phyloP scores from a whole-genome alignment of 2,797 vertebrate species.

The Bovichtus diacanthus region DNA sequence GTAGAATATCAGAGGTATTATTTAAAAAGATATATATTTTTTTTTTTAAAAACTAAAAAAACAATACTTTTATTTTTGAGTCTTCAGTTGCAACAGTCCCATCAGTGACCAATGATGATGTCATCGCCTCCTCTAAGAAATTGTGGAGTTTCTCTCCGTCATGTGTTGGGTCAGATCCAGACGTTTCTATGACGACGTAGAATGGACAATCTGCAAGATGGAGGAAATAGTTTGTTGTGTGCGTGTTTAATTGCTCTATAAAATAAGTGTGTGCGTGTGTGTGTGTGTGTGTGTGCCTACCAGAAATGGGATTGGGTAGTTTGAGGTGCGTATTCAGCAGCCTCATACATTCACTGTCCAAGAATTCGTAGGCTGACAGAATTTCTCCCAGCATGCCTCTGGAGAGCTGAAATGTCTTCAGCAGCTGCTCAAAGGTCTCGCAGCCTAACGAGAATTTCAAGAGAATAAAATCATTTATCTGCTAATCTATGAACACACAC shows the following conservation, averaged over 20 bases:
- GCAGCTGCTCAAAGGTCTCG: constrained; percentile 88
- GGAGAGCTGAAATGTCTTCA: constrained; percentile 91
- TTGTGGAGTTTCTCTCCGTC: constrained; percentile 91
- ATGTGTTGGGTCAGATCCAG: constrained; percentile 88
- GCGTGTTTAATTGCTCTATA: background rate
- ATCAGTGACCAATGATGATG: constrained; percentile 86
- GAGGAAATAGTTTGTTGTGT: background rate
- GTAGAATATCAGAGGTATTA: no score
- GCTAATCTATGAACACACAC: background rate
- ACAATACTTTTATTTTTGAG: constrained; percentile 89
- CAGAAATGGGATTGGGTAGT: constrained; percentile 89
- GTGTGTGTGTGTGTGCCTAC: constrained; percentile 74
- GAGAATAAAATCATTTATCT: background rate
- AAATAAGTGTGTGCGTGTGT: background rate
- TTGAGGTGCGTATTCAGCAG: constrained; percentile 89
- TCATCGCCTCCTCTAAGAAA: constrained; percentile 89
- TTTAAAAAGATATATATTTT: no score
- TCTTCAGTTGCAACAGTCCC: constrained; percentile 92
- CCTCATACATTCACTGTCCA: constrained; percentile 93
- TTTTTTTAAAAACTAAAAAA: no score
- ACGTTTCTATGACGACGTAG: constrained; percentile 95
- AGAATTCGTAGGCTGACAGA: constrained; percentile 95
- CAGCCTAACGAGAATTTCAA: constrained; percentile 84
- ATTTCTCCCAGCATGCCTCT: constrained; percentile 93
- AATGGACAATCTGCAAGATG: constrained; percentile 89